Evolutionary conservation across 2,113 vertebrate species (phyloP).

Genomic region (Otolemur garnettii): DNA sequence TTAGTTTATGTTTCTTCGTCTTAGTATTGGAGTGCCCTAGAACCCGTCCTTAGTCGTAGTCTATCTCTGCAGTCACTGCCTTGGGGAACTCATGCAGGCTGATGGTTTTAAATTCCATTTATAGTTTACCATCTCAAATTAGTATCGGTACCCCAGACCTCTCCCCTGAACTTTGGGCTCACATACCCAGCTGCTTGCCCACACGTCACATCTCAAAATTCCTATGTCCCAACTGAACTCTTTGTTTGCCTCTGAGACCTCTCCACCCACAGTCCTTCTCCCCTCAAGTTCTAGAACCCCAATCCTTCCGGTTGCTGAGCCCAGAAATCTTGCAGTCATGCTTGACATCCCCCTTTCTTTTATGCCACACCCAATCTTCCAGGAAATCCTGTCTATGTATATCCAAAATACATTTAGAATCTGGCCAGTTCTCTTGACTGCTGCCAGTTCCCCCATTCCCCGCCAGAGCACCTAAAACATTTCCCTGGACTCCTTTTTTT

Average conservation of each 20-base stretch:
- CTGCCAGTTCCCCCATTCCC: background rate
- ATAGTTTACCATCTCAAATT: background rate
- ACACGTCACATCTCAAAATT: background rate
- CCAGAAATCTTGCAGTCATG: background rate
- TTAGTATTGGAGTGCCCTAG: background rate
- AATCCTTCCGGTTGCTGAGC: background rate
- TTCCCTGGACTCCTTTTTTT: background rate
- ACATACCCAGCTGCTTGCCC: background rate
- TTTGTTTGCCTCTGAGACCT: background rate
- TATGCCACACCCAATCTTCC: background rate
- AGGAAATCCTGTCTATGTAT: background rate
- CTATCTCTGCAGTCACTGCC: background rate
- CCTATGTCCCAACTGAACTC: background rate
- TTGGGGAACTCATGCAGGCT: background rate
- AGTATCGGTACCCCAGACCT: background rate
- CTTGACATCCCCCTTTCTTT: background rate
- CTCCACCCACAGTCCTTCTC: background rate
- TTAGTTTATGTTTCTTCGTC: background rate
- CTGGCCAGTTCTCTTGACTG: background rate
- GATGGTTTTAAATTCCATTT: background rate
- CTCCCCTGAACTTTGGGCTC: background rate
- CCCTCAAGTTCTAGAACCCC: background rate
- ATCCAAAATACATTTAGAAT: background rate
- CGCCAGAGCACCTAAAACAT: background rate
- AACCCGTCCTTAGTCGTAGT: background rate